A percentile compares a stretch with the other conserved stretches of the same genome.
Evolutionary conservation across 2,888 invertebrate genomes (phyloP).

Genomic region (Diarsia rubi): DNA sequence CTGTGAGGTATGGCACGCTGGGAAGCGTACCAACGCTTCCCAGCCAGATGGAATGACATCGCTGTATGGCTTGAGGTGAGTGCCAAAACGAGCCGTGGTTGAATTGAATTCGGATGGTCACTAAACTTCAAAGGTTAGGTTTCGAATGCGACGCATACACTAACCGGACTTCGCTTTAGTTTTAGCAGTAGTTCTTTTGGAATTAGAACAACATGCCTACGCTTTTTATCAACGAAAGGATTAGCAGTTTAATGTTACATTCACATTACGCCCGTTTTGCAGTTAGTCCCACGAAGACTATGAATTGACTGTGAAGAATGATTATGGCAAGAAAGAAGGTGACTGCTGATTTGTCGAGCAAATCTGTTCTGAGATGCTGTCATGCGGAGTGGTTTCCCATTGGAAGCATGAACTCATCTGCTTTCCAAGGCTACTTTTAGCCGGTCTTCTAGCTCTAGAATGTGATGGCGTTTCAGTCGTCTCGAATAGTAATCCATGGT

Average conservation of each 20-base stretch:
- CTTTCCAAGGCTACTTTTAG: too few relatives aligned
- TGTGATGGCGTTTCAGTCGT: too few relatives aligned
- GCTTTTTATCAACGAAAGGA: neutral
- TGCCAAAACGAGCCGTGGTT: conserved; percentile 29
- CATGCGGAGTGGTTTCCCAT: too few relatives aligned
- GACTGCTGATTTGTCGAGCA: too few relatives aligned
- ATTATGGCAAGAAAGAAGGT: neutral
- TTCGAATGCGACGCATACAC: neutral
- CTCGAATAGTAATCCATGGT: too few relatives aligned
- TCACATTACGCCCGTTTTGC: neutral
- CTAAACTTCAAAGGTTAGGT: neutral
- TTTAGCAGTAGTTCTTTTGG: too few relatives aligned
- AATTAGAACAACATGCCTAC: too few relatives aligned
- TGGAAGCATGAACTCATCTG: too few relatives aligned
- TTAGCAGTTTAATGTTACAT: neutral
- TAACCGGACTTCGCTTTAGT: neutral
- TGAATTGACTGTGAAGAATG: neutral
- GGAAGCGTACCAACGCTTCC: too few relatives aligned
- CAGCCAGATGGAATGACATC: neutral
- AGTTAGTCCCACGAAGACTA: neutral
- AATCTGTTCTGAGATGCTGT: too few relatives aligned
- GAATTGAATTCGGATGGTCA: conserved; percentile 28
- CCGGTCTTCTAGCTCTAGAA: too few relatives aligned
- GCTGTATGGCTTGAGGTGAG: neutral
- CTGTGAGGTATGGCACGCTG: conserved; percentile 7